A percentile compares a stretch with the other conserved stretches of the same genome.
Evolutionary conservation across 2,888 invertebrate genomes (phyloP).

Genomic region (Sacculina carcini): DNA sequence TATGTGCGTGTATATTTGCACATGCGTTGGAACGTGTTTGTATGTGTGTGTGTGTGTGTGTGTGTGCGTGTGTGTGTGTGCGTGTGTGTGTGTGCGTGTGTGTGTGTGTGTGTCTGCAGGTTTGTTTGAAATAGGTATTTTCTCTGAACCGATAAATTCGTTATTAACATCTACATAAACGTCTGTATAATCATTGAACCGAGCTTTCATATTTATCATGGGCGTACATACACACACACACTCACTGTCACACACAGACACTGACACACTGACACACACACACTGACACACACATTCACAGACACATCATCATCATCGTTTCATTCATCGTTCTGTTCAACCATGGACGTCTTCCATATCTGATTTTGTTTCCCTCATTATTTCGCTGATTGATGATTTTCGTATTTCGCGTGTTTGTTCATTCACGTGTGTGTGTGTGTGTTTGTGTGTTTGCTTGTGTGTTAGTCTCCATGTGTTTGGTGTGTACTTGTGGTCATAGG

Average conservation of each 20-base stretch:
- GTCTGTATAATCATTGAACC: not conserved
- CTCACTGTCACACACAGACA: not conserved
- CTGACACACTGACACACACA: not conserved
- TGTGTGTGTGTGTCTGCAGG: not conserved
- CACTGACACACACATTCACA: not conserved
- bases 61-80: not conserved
- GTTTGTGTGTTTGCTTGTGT: no score
- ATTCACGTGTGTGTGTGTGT: no score
- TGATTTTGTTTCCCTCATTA: no score
- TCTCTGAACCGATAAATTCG: not conserved
- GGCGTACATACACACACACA: not conserved
- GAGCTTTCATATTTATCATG: no score
- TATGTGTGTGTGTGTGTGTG: not conserved
- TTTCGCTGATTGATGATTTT: no score
- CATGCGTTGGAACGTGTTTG: not conserved
- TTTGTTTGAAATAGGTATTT: not conserved
- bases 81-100: not conserved
- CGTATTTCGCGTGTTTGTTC: no score
- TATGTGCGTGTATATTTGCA: not conserved
- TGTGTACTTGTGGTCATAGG: no score
- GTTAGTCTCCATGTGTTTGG: no score
- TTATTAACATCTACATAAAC: not conserved
- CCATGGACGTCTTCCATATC: no score
- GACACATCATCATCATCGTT: no score
- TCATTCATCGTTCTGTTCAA: no score